A percentile compares a stretch with the other conserved stretches of the same genome.
These are phyloP conservation scores for Galago senegalensis DNA, from an alignment of 2,797 vertebrate species.

Conservation along the genomic window DNA sequence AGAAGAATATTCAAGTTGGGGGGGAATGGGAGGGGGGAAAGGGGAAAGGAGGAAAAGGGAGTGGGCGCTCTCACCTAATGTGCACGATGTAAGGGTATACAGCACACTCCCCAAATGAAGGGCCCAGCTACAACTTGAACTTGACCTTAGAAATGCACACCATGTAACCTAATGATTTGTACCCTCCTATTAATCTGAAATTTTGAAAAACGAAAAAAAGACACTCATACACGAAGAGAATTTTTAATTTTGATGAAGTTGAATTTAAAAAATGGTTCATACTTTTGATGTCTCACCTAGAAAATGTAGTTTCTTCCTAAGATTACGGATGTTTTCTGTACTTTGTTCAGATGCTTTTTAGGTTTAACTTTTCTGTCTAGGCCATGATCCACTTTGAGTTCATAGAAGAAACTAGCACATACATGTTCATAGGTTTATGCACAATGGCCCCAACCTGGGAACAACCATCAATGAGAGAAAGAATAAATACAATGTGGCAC, in stretches of 20 bases:
- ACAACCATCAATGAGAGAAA: neutral
- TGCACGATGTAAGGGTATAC: too few species aligned
- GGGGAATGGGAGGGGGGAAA: too few species aligned
- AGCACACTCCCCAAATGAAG: too few species aligned
- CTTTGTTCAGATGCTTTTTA: slow-evolving; percentile 32
- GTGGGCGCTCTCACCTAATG: too few species aligned
- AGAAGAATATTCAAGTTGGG: too few species aligned
- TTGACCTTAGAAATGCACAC: too few species aligned
- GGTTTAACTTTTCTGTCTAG: slow-evolving; percentile 20
- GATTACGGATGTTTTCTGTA: neutral
- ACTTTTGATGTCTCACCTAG: neutral
- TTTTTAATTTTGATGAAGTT: slow-evolving; percentile 11
- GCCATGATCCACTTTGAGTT: neutral
- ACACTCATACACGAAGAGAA: neutral
- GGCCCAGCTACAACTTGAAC: too few species aligned
- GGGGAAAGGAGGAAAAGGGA: too few species aligned
- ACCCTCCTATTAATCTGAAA: too few species aligned
- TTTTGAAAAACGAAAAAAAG: too few species aligned
- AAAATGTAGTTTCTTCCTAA: neutral
- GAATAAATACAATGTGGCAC: neutral
- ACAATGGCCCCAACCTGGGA: neutral
- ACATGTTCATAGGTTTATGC: neutral
- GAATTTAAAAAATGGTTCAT: neutral
- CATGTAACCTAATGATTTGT: too few species aligned
- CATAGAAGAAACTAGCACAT: neutral